A percentile compares a stretch with the other conserved stretches of the same genome.
Evolutionary conservation across 2,797 vertebrate genomes (phyloP).

Genomic region (Notamacropus eugenii): DNA sequence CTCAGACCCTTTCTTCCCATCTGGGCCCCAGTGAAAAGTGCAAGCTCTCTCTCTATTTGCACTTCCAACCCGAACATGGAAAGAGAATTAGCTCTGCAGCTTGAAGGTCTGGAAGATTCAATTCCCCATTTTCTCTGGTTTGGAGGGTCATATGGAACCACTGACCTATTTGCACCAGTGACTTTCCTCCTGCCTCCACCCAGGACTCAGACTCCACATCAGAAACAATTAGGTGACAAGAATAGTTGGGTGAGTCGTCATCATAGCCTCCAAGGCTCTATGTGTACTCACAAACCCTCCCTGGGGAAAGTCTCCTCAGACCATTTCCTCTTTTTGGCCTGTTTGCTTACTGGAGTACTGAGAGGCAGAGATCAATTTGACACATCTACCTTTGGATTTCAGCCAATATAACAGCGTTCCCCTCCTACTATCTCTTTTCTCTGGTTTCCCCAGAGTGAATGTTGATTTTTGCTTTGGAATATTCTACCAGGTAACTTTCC

Average conservation of each 20-base stretch:
- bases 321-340: background rate
- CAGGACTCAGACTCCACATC: background rate
- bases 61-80: background rate
- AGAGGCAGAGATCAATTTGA: background rate
- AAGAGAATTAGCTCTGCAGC: background rate
- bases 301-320: background rate
- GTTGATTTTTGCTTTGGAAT: background rate
- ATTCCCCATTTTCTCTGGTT: background rate
- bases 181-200: background rate
- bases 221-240: background rate
- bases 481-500: background rate
- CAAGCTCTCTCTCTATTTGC: background rate
- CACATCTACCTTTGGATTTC: background rate
- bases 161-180: background rate
- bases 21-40: background rate
- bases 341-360: background rate
- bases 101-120: background rate
- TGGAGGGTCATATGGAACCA: background rate
- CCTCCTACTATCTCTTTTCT: background rate
- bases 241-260: background rate
- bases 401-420: rapidly evolving
- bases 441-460: background rate
- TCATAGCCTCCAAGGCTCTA: background rate
- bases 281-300: background rate
- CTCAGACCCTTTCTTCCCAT: background rate